Base-by-base conservation (phyloP, 2,888 invertebrate species). In the Tuta absoluta region DNA sequence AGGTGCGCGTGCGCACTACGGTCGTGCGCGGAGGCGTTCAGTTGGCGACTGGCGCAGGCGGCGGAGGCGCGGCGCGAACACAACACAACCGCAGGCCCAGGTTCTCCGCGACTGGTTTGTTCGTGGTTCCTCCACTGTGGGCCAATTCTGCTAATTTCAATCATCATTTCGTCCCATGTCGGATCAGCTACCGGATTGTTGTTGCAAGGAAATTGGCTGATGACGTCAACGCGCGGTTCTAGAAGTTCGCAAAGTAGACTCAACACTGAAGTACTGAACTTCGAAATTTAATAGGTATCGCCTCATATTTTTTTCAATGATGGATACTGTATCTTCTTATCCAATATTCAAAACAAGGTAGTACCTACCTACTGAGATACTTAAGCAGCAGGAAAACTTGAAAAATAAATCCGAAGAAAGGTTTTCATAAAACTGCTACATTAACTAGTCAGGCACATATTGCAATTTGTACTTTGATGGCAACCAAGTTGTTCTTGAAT, bases 1-100 rank as follows among this genome's bases (percentile, higher is more conserved):
- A 56, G 66, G 70, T 58, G 58, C 67, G 70, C 77, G 81, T 76
- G 84, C 80, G 75, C 75, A 78, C 75, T 67, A 70, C 79, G 82
- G 65, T 74, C 77, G 77, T 72, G 70, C 79, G 72, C 76, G 72
- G 73, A 69, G 77, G 72, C 84, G 85, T 72, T 76, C 77, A 71
- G 73, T 73, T 79, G 80, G 81, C 78, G 89, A 84, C 86, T 88
- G 86, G 84, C 84, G 80, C 76, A 76, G 72, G 75, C 74, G 72
- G 73, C 70, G 73, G 74, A 72, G 72, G 73, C 70, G 72, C 74
- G 72, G 72, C 72, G 74, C 66, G 67, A 65, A 70, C 69, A 64
- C 64, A 72, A 73, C 73, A 74, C 71, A 70, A 71, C 70, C 72
- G 71, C 69, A 71, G 71, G 74, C 77, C 76, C 78, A 80, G 79